Percentiles rank a stretch among this genome's conserved stretches.
Conservation (phyloP, 2,797 vertebrate genomes). For the Muscicapa comitata region DNA sequence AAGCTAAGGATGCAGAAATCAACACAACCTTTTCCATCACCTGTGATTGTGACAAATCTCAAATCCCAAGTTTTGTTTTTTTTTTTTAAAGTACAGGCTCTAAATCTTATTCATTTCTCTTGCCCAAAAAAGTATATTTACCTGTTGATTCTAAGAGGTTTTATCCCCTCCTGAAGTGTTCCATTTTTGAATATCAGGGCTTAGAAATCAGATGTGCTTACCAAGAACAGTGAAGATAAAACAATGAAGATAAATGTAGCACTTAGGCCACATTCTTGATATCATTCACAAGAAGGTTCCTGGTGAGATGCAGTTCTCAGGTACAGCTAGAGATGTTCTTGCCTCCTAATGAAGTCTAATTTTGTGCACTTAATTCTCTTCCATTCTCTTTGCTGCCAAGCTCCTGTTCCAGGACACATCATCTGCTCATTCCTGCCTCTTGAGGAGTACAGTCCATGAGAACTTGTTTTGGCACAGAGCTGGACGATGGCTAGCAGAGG, state of each 20-base stretch:
- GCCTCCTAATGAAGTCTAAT: neutral
- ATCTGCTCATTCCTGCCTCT: neutral
- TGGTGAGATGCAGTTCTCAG: neutral
- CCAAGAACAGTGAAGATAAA: neutral
- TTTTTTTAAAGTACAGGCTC: neutral
- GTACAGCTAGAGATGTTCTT: neutral
- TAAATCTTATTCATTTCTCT: neutral
- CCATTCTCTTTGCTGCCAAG: neutral
- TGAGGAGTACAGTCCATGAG: neutral
- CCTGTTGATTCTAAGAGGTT: neutral
- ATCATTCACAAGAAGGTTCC: neutral
- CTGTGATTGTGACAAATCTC: neutral
- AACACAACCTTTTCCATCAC: neutral
- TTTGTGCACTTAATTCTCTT: neutral
- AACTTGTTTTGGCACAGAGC: neutral
- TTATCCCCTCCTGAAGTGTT: neutral
- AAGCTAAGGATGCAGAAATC: neutral
- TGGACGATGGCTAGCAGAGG: neutral
- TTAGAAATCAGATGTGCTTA: neutral
- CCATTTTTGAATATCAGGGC: neutral
- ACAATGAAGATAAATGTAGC: neutral
- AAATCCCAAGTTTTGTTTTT: neutral
- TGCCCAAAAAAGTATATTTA: neutral
- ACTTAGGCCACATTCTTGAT: neutral
- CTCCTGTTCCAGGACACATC: neutral